Percentiles rank a stretch among this genome's conserved stretches.
Conservation (phyloP, 2,797 vertebrate genomes). For the Micromesistius poutassou region DNA sequence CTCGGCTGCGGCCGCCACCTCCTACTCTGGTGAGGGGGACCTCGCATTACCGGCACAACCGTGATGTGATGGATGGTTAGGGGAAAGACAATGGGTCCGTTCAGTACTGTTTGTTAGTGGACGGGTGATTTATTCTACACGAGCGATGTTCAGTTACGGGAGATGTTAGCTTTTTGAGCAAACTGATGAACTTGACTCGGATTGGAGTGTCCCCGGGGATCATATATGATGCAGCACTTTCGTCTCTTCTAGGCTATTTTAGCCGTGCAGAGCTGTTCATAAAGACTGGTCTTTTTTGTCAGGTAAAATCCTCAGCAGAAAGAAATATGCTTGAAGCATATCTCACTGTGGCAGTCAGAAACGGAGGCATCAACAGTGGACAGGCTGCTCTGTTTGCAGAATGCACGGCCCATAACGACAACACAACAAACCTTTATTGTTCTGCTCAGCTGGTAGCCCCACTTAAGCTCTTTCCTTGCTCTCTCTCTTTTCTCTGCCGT, state of each 20-base stretch:
- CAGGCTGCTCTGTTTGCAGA: background rate
- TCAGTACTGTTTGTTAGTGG: no score
- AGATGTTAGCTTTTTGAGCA: no score
- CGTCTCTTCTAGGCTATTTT: no score
- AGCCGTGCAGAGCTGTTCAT: no score
- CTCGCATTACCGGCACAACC: no score
- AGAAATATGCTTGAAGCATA: background rate
- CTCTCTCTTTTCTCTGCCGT: background rate
- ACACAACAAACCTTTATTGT: background rate
- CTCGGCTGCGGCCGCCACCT: constrained; percentile 61
- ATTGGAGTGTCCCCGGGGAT: no score
- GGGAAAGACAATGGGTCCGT: background rate
- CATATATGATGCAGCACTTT: no score
- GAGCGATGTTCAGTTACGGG: no score
- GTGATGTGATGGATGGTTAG: background rate
- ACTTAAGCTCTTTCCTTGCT: no score
- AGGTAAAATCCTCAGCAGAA: no score
- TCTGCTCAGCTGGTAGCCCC: background rate
- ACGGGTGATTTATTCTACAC: no score
- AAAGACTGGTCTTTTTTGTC: no score
- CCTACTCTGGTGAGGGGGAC: constrained; percentile 70
- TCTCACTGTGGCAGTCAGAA: background rate
- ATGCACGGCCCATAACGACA: background rate
- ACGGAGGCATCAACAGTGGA: background rate
- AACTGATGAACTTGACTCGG: background rate